These are phyloP conservation scores for Mystacornis crossleyi DNA, from an alignment of 2,113 vertebrate genomes.

Conservation along the genomic window DNA sequence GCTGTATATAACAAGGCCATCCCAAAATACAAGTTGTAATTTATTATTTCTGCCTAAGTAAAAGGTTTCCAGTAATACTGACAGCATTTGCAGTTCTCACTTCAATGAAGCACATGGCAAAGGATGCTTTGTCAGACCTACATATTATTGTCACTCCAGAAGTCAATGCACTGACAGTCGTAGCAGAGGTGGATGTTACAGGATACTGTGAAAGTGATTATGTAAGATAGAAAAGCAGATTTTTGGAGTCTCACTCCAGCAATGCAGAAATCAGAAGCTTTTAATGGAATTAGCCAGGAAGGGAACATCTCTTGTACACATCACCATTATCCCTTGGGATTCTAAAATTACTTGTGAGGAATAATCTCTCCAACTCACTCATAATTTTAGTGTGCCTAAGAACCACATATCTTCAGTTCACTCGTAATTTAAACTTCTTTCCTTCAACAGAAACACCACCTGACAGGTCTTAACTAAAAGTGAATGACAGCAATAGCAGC, in stretches of 20 bases:
- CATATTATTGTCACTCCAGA: constrained; percentile 43
- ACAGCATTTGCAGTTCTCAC: constrained; percentile 28
- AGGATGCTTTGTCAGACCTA: constrained; percentile 43
- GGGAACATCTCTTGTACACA: constrained; percentile 20
- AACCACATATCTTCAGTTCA: background rate
- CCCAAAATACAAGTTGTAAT: constrained; percentile 9
- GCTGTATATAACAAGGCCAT: background rate
- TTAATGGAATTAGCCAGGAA: constrained; percentile 46
- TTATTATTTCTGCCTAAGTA: constrained; percentile 51
- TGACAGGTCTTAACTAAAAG: constrained; percentile 68
- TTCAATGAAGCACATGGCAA: constrained; percentile 21
- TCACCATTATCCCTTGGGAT: constrained; percentile 31
- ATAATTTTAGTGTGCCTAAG: constrained; percentile 56
- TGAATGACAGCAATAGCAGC: constrained; percentile 65
- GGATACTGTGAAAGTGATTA: constrained; percentile 40
- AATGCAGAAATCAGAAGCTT: constrained; percentile 37
- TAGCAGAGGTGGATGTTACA: constrained; percentile 50
- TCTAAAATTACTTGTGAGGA: constrained; percentile 49
- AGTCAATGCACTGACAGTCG: constrained; percentile 30
- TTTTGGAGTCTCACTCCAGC: constrained; percentile 11
- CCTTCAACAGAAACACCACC: constrained; percentile 53
- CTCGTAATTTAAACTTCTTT: constrained; percentile 50
- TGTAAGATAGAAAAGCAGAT: constrained; percentile 37
- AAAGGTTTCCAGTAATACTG: constrained; percentile 28
- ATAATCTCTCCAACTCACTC: constrained; percentile 62